Percentiles rank a stretch among this genome's conserved stretches.
Evolutionary conservation across 2,888 invertebrate genomes (phyloP).

Genomic region (Macrostomum cliftonense): DNA sequence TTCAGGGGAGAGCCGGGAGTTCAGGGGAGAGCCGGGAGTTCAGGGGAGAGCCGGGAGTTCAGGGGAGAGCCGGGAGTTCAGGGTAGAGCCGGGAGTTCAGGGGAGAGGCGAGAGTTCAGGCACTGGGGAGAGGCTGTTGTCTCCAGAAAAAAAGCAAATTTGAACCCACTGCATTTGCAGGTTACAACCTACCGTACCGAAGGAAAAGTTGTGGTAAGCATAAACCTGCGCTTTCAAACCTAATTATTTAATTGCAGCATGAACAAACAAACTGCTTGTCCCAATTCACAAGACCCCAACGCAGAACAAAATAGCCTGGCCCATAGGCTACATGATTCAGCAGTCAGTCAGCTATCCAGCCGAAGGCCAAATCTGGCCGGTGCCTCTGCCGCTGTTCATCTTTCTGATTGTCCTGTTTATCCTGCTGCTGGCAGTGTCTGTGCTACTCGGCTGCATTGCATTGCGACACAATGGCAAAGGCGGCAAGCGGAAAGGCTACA

Average conservation of each 20-base stretch:
- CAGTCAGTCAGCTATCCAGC: conserved; percentile 35
- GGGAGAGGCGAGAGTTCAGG: not conserved
- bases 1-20: too few relatives aligned
- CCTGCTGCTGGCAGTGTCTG: conserved; percentile 19
- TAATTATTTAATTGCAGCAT: not conserved
- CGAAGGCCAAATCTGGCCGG: conserved; percentile 13
- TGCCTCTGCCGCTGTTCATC: conserved; percentile 18
- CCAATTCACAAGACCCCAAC: not conserved
- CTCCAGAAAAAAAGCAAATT: too few relatives aligned
- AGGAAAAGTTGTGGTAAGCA: not conserved
- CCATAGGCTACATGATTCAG: conserved; percentile 40
- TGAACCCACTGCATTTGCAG: not conserved
- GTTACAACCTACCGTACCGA: too few relatives aligned
- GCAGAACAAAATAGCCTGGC: conserved; percentile 34
- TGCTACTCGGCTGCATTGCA: conserved; percentile 22
- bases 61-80: too few relatives aligned
- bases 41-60: too few relatives aligned
- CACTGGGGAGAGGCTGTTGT: too few relatives aligned
- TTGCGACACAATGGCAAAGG: too few relatives aligned
- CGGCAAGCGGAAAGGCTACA: too few relatives aligned
- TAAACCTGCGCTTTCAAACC: not conserved
- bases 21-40: too few relatives aligned
- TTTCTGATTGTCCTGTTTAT: conserved; percentile 21
- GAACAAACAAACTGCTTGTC: too few relatives aligned
- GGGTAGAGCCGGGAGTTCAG: too few relatives aligned